Conservation (phyloP, 1,140 invertebrate genomes). For the Drosophila pruinosa region DNA sequence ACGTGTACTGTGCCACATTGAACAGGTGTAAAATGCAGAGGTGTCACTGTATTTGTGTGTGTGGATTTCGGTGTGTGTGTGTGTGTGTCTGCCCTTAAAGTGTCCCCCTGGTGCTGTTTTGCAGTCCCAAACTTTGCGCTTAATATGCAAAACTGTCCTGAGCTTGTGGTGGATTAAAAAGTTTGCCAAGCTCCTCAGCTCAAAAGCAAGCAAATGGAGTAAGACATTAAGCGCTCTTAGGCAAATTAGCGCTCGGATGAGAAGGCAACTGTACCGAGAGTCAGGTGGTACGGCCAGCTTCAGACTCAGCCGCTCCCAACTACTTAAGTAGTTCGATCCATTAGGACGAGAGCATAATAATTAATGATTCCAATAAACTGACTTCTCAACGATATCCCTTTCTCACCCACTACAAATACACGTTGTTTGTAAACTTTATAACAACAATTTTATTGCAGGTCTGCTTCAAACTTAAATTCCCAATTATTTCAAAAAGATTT, state of each 20-base stretch:
- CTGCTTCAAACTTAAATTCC: neutral
- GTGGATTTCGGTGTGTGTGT: too few species aligned
- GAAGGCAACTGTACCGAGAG: slow-evolving; percentile 34
- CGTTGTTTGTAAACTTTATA: neutral
- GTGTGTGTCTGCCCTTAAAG: slow-evolving; percentile 42
- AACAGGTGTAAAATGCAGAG: slow-evolving; percentile 64
- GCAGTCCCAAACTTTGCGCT: slow-evolving; percentile 66
- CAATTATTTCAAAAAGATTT: neutral
- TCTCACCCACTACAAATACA: neutral
- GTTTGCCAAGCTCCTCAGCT: slow-evolving; percentile 48
- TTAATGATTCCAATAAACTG: neutral
- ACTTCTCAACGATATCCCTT: neutral
- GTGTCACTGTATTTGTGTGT: slow-evolving; percentile 24
- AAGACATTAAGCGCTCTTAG: slow-evolving; percentile 65
- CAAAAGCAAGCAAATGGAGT: slow-evolving; percentile 57
- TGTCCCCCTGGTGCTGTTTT: slow-evolving; percentile 67
- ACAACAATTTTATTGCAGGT: slow-evolving; percentile 1
- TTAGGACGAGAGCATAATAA: neutral
- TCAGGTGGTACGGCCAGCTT: neutral
- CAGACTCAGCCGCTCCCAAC: neutral
- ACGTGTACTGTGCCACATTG: slow-evolving; percentile 52
- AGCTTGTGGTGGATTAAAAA: slow-evolving; percentile 75
- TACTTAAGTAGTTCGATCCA: slow-evolving; percentile 12
- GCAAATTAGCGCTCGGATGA: slow-evolving; percentile 48
- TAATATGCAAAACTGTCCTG: slow-evolving; percentile 73